Evolutionary conservation across 1,140 invertebrate genomes (phyloP), one percentile per base, ranked within the genome.

Genomic region (Metopolophium dirhodum): DNA sequence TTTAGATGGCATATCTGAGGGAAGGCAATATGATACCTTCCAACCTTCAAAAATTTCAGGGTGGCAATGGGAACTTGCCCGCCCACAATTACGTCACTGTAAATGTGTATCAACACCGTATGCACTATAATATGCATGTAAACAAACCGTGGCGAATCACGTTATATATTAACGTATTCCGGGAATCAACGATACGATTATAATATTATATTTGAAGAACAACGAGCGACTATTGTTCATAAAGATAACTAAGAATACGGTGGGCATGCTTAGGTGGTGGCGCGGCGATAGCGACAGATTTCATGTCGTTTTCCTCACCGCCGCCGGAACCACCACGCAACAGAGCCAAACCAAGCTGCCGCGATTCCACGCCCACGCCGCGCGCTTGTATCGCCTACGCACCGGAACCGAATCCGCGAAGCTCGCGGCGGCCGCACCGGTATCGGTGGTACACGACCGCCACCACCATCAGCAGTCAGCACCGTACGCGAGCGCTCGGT

Each of bases 331-430:
- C 11, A 57, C 35, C 49, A 6, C 22, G 49, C 22, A 35, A 22
- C 22, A 2, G 49, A n/a, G n/a, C 6, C 35, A 35, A 57, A n/a
- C 61, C 30, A 7, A 35, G n/a, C n/a, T n/a, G 51, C 87, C 30
- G 49, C n/a, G n/a, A 22, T 89, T 49, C 47, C 86, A 37, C 87
- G 87, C 87, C 86, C 86, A 89, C 87, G 61, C n/a, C 61, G 6
- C n/a, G 30, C 11, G 6, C 35, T 51, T 11, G 35, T 57, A 6
- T 54, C 37, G 87, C 87, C 87, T 23, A 89, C 87, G 35, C 87
- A 35, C 87, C 49, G 87, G 87, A 57, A 57, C 51, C 51, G 8
- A 51, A 88, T 22, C 49, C 35, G 87, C 47, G 87, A 89, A 89
- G 49, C 18, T 88, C 47, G 14, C 86, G 86, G 2, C 85, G 41